A percentile compares a stretch with the other conserved stretches of the same genome.
Conservation (phyloP, 2,888 invertebrate species). For the Cataglyphis albicans region DNA sequence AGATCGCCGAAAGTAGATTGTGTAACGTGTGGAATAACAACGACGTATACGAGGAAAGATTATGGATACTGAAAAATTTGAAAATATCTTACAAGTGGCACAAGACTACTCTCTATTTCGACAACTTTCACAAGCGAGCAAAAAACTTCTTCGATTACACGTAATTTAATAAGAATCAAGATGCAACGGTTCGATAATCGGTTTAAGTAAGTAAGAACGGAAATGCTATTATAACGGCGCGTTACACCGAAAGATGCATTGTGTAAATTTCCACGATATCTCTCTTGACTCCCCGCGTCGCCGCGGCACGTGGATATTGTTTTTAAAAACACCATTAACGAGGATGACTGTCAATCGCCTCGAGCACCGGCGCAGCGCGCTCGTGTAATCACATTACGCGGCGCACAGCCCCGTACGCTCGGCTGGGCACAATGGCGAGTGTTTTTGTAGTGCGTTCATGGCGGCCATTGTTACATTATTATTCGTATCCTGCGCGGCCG, state of each 20-base stretch:
- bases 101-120: background rate
- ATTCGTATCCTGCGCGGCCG: slow-evolving; percentile 79
- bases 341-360: slow-evolving; percentile 83
- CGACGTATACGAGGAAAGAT: background rate
- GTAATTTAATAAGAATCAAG: slow-evolving; percentile 7
- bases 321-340: slow-evolving; percentile 85
- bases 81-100: background rate
- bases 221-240: slow-evolving; percentile 29
- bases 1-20: background rate
- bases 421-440: slow-evolving; percentile 80
- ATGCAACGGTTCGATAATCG: slow-evolving; percentile 12
- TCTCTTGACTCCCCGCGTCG: slow-evolving; percentile 66
- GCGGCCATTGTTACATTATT: slow-evolving; percentile 85
- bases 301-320: slow-evolving; percentile 83
- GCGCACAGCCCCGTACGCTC: slow-evolving; percentile 66
- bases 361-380: slow-evolving; percentile 72
- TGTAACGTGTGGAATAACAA: background rate
- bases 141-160: background rate
- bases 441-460: slow-evolving; percentile 81
- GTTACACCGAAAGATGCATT: slow-evolving; percentile 45
- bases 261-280: slow-evolving; percentile 66
- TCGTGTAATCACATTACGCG: slow-evolving; percentile 82
- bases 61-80: background rate
- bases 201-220: slow-evolving; percentile 25
- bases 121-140: background rate